Evolutionary conservation across 2,797 vertebrate species (phyloP).

Genomic region (Anguilla marmorata): DNA sequence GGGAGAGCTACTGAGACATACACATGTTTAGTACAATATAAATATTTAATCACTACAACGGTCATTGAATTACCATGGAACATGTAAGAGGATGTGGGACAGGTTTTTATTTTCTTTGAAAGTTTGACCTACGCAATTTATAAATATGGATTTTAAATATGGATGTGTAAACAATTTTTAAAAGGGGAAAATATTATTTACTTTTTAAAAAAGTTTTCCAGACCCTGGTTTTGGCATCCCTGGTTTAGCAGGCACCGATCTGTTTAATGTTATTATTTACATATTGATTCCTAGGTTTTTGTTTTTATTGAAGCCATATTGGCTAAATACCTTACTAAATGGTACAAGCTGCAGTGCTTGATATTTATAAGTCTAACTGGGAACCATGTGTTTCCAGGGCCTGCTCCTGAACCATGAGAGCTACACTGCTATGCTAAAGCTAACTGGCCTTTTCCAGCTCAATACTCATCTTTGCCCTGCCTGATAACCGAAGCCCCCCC

Average conservation of each 20-base stretch:
- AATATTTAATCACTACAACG: background rate
- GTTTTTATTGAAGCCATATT: background rate
- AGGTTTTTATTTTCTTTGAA: background rate
- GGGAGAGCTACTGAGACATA: background rate
- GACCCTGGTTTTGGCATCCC: background rate
- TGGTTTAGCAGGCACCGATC: background rate
- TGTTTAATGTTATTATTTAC: slow-evolving; percentile 1
- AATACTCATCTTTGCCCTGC: background rate
- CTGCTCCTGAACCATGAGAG: background rate
- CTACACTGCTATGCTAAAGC: background rate
- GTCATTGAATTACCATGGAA: background rate
- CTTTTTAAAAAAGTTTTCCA: background rate
- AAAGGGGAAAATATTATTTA: background rate
- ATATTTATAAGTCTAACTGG: background rate
- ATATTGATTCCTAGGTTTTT: background rate
- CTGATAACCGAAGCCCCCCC: background rate
- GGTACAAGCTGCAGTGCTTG: background rate
- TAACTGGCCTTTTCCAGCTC: background rate
- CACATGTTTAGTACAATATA: background rate
- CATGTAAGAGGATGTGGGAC: background rate
- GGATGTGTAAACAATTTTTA: background rate
- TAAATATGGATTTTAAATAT: too few relatives aligned
- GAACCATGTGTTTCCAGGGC: background rate
- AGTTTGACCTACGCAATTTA: background rate
- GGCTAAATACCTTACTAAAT: background rate